A percentile compares a stretch with the other conserved stretches of the same genome.
Evolutionary conservation across 2,797 vertebrate species (phyloP).

Genomic region (Acridotheres tristis): DNA sequence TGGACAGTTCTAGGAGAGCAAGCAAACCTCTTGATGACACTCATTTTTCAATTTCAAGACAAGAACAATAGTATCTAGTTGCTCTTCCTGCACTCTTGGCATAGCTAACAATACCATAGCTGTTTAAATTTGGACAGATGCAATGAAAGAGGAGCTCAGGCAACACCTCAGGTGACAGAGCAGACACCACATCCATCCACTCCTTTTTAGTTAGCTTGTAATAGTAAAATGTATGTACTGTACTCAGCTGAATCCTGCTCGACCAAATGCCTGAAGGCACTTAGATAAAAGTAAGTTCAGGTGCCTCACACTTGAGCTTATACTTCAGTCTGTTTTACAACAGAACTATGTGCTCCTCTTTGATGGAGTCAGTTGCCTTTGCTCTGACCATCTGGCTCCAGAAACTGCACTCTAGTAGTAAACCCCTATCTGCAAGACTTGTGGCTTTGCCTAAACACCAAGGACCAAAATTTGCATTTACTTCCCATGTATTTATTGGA

Average conservation of each 20-base stretch:
- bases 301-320: neutral
- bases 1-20: neutral
- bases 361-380: neutral
- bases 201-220: neutral
- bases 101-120: neutral
- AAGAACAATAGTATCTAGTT: neutral
- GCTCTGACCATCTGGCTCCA: neutral
- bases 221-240: neutral
- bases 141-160: neutral
- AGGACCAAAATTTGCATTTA: neutral
- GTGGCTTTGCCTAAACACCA: neutral
- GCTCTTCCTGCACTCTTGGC: neutral
- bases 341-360: fast-evolving
- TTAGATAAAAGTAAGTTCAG: neutral
- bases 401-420: neutral
- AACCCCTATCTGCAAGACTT: neutral
- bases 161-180: neutral
- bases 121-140: neutral
- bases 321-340: neutral
- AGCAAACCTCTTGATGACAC: neutral
- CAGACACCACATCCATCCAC: neutral
- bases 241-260: neutral
- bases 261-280: neutral
- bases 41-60: neutral
- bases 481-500: neutral